These are phyloP conservation scores for Schrankia costaestrigalis DNA, from an alignment of 2,888 invertebrate genomes.

Conservation along the genomic window DNA sequence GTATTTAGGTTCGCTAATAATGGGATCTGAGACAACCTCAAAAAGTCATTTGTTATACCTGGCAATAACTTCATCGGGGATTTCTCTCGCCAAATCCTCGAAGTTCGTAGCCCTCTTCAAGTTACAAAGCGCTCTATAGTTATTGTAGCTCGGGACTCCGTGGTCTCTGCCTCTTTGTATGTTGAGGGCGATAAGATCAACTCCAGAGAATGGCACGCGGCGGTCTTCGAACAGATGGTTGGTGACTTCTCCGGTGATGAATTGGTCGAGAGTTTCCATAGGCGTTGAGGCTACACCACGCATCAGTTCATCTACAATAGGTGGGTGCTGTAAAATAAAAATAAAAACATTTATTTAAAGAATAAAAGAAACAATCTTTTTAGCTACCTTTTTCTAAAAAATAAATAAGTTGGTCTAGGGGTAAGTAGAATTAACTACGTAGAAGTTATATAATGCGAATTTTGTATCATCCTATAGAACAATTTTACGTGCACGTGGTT, in stretches of 20 bases:
- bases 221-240: slow-evolving; percentile 96
- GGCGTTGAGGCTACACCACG: slow-evolving; percentile 93
- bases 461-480: too few species aligned
- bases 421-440: too few species aligned
- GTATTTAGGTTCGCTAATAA: not conserved
- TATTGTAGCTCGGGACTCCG: slow-evolving; percentile 93
- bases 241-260: slow-evolving; percentile 96
- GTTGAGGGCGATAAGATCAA: slow-evolving; percentile 95
- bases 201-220: slow-evolving; percentile 93
- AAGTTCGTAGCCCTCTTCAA: slow-evolving; percentile 91
- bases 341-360: not conserved
- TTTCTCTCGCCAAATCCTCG: slow-evolving; percentile 92
- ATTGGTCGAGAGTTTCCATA: slow-evolving; percentile 96
- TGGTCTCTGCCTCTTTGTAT: slow-evolving; percentile 94
- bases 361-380: not conserved
- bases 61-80: slow-evolving; percentile 90
- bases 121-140: slow-evolving; percentile 94
- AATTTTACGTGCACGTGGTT: too few species aligned
- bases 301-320: slow-evolving; percentile 91
- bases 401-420: too few species aligned
- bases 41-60: slow-evolving; percentile 44
- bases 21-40: not conserved
- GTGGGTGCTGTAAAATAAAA: slow-evolving; percentile 70
- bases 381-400: too few species aligned
- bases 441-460: too few species aligned